Evolutionary conservation across 2,113 vertebrate genomes (phyloP).

Genomic region (Takifugu flavidus): DNA sequence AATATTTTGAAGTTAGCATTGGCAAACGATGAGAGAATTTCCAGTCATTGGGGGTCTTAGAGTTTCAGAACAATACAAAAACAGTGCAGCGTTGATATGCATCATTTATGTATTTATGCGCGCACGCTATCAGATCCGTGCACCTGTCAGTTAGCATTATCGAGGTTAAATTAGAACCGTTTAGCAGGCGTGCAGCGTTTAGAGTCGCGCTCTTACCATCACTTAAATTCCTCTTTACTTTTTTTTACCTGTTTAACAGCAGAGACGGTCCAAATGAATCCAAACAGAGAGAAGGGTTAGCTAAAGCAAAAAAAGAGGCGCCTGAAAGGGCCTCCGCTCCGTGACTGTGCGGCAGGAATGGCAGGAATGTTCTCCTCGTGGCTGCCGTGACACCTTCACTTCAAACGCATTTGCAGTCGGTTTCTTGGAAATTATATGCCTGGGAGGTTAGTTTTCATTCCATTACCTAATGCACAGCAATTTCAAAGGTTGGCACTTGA

Average conservation of each 20-base stretch:
- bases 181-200: too few relatives aligned
- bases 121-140: too few relatives aligned
- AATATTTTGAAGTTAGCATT: slow-evolving; percentile 32
- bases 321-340: slow-evolving; percentile 4
- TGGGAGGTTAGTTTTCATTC: slow-evolving; percentile 47
- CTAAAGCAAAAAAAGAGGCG: not conserved
- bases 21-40: slow-evolving; percentile 44
- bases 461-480: slow-evolving; percentile 38
- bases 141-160: too few relatives aligned
- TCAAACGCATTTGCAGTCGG: slow-evolving; percentile 20
- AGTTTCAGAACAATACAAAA: slow-evolving; percentile 42
- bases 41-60: slow-evolving; percentile 30
- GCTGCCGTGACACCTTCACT: slow-evolving; percentile 1
- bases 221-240: too few relatives aligned
- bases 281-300: too few relatives aligned
- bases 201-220: too few relatives aligned
- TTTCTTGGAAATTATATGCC: slow-evolving; percentile 37
- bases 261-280: too few relatives aligned
- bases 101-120: too few relatives aligned
- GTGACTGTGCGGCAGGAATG: slow-evolving; percentile 12
- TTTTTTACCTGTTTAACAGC: too few relatives aligned
- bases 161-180: too few relatives aligned
- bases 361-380: slow-evolving; percentile 12
- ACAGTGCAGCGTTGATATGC: too few relatives aligned
- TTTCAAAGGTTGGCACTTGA: slow-evolving; percentile 47